Percentiles rank a stretch among this genome's conserved stretches.
Evolutionary conservation across 2,113 vertebrate genomes (phyloP).

Genomic region (Dasyprocta punctata): DNA sequence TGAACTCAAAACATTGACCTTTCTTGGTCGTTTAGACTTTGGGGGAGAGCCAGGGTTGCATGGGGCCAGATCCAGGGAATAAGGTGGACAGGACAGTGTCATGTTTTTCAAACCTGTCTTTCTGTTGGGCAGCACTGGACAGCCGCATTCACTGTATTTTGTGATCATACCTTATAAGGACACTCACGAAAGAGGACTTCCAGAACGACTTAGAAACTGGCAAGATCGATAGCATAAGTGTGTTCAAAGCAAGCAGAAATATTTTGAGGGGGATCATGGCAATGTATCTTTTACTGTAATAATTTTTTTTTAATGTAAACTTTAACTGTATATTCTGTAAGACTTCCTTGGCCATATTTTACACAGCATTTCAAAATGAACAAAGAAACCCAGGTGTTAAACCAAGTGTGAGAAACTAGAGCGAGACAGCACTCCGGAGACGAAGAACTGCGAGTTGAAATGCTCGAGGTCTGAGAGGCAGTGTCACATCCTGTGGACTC

Average conservation of each 20-base stretch:
- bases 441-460: background rate
- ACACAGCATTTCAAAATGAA: constrained; percentile 25
- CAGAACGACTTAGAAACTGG: background rate
- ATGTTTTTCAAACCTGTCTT: background rate
- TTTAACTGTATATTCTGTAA: background rate
- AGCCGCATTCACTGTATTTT: background rate
- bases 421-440: background rate
- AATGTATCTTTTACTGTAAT: background rate
- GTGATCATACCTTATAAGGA: too few species aligned
- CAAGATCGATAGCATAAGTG: background rate
- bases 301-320: background rate
- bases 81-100: background rate
- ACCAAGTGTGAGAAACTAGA: background rate
- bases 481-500: background rate
- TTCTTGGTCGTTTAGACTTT: background rate
- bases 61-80: background rate
- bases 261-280: background rate
- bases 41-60: background rate
- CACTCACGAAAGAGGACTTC: background rate
- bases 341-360: background rate
- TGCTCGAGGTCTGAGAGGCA: background rate
- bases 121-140: background rate
- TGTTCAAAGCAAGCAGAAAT: background rate
- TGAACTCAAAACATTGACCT: background rate
- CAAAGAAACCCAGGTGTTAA: background rate